A percentile compares a stretch with the other conserved stretches of the same genome.
These are phyloP conservation scores for Colletes collaris DNA, from an alignment of 2,888 invertebrate genomes.

Conservation along the genomic window DNA sequence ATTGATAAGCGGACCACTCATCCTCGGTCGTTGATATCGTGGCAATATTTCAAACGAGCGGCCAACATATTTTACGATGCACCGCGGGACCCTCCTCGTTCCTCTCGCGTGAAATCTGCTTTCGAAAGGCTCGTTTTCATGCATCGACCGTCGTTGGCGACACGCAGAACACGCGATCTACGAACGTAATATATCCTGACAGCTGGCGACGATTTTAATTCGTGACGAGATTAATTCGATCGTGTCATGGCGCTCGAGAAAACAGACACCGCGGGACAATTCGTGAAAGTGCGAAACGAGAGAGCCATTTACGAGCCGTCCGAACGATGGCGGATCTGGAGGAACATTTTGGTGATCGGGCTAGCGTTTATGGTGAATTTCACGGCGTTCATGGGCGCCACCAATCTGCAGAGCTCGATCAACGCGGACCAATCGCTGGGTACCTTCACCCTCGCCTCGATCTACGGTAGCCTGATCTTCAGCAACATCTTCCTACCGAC, in stretches of 20 bases:
- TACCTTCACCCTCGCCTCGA: conserved; percentile 91
- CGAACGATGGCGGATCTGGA: conserved; percentile 91
- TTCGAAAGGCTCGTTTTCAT: neutral
- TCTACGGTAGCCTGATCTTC: conserved; percentile 94
- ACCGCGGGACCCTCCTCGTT: conserved; percentile 1
- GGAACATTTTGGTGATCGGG: conserved; percentile 93
- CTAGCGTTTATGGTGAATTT: conserved; percentile 96
- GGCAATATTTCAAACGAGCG: conserved; percentile 39
- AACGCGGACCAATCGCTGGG: conserved; percentile 93
- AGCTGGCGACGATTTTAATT: neutral
- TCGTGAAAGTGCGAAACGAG: conserved; percentile 68
- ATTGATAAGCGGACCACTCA: conserved; percentile 3
- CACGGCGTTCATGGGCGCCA: conserved; percentile 94
- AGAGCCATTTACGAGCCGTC: conserved; percentile 79
- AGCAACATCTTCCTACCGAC: conserved; percentile 96
- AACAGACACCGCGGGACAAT: conserved; percentile 57
- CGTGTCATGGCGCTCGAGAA: conserved; percentile 47
- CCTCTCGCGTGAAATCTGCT: neutral
- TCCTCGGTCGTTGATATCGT: conserved; percentile 1
- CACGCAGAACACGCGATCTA: neutral
- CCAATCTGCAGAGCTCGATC: conserved; percentile 93
- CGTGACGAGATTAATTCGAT: neutral
- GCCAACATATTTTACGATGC: conserved; percentile 38
- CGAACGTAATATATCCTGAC: neutral
- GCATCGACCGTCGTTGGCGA: neutral